Evolutionary conservation across 2,797 vertebrate species (phyloP).

Genomic region (Gadopsis marmoratus): DNA sequence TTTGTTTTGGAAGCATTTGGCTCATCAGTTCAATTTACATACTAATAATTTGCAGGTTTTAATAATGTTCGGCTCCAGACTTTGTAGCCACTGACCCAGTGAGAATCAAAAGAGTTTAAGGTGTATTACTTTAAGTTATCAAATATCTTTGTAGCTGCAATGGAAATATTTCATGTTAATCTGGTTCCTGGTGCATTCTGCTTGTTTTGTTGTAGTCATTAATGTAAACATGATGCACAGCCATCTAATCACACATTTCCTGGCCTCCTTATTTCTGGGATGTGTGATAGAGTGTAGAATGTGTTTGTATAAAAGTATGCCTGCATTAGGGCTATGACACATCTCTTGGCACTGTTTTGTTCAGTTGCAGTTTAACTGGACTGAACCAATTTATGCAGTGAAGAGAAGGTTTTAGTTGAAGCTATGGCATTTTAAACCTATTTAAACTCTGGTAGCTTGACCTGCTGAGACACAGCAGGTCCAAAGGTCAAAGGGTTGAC

Average conservation of each 20-base stretch:
- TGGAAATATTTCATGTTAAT: not conserved
- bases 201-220: too few species aligned
- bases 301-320: too few species aligned
- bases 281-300: not conserved
- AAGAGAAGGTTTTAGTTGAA: not conserved
- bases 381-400: not conserved
- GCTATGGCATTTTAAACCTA: not conserved
- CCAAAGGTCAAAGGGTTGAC: not conserved
- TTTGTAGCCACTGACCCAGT: too few species aligned
- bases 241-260: not conserved
- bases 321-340: not conserved
- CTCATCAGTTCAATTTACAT: too few species aligned
- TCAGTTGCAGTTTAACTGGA: not conserved
- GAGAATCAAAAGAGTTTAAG: too few species aligned
- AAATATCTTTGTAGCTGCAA: too few species aligned
- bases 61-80: too few species aligned
- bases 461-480: not conserved
- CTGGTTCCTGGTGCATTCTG: not conserved
- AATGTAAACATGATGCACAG: not conserved
- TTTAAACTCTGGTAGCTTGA: not conserved
- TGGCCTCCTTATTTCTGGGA: not conserved
- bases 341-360: not conserved
- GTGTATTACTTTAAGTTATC: too few species aligned
- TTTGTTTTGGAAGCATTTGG: too few species aligned
- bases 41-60: too few species aligned